phyloP scores from a whole-genome alignment of 2,888 invertebrate species.

The Drosophila aldrichi region DNA sequence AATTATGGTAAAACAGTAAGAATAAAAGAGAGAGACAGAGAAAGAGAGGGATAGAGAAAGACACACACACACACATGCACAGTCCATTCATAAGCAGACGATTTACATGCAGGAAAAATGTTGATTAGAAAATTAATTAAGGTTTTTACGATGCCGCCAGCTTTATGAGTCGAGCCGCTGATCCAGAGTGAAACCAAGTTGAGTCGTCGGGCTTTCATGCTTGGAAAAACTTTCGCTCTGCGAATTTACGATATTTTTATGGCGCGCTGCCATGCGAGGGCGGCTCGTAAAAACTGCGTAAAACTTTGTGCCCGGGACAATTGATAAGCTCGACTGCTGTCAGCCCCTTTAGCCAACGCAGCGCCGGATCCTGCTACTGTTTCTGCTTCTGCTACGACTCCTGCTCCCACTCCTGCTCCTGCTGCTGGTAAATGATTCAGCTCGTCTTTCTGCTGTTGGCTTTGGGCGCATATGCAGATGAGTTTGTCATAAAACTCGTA shows the following conservation, averaged over 20 bases:
- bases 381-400: not conserved
- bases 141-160: slow-evolving; percentile 75
- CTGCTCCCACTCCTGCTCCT: not conserved
- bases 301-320: slow-evolving; percentile 62
- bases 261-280: slow-evolving; percentile 80
- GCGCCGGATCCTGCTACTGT: not conserved
- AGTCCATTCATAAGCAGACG: slow-evolving; percentile 61
- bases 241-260: slow-evolving; percentile 83
- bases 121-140: slow-evolving; percentile 80
- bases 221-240: slow-evolving; percentile 68
- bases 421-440: slow-evolving; percentile 22
- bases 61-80: slow-evolving; percentile 11
- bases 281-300: slow-evolving; percentile 74
- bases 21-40: slow-evolving; percentile 9
- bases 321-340: slow-evolving; percentile 46
- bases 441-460: slow-evolving; percentile 18
- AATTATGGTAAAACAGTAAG: slow-evolving; percentile 65
- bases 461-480: slow-evolving; percentile 72
- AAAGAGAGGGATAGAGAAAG: not conserved
- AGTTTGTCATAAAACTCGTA: slow-evolving; percentile 55
- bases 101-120: slow-evolving; percentile 79
- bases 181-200: slow-evolving; percentile 38
- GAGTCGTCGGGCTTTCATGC: slow-evolving; percentile 50
- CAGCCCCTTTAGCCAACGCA: slow-evolving; percentile 2
- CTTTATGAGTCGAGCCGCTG: slow-evolving; percentile 51